A percentile compares a stretch with the other conserved stretches of the same genome.
Evolutionary conservation across 2,888 invertebrate species (phyloP).

Genomic region (Machimus atricapillus): DNA sequence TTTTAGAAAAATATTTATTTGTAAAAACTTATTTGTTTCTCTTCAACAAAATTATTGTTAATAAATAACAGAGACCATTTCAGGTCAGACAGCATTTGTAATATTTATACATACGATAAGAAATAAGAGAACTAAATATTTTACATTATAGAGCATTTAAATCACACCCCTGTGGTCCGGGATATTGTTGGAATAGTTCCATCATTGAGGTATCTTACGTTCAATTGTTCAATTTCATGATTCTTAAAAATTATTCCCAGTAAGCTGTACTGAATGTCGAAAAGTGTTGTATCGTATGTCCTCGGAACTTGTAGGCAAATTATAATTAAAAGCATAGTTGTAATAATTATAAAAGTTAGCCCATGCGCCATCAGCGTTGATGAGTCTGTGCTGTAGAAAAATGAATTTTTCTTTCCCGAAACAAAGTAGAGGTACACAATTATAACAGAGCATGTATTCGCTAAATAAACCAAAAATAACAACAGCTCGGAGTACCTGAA

Average conservation of each 20-base stretch:
- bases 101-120: not conserved
- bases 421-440: conserved; percentile 57
- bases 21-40: not conserved
- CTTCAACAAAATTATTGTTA: not conserved
- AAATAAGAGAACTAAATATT: not conserved
- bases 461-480: conserved; percentile 53
- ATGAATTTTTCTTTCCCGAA: conserved; percentile 54
- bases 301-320: conserved; percentile 57
- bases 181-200: conserved; percentile 58
- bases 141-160: not conserved
- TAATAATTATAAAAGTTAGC: conserved; percentile 57
- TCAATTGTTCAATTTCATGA: conserved; percentile 59
- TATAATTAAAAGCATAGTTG: conserved; percentile 54
- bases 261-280: conserved; percentile 57
- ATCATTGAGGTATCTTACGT: conserved; percentile 56
- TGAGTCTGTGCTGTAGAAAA: conserved; percentile 55
- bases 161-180: not conserved
- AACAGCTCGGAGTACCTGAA: conserved; percentile 54
- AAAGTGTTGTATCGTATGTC: conserved; percentile 53
- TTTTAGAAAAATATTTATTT: not conserved
- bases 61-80: not conserved
- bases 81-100: not conserved
- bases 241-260: conserved; percentile 58
- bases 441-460: conserved; percentile 53
- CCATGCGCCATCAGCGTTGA: conserved; percentile 58